A percentile compares a stretch with the other conserved stretches of the same genome.
phyloP scores from a whole-genome alignment of 2,113 vertebrate genomes.

The Stercorarius parasiticus region DNA sequence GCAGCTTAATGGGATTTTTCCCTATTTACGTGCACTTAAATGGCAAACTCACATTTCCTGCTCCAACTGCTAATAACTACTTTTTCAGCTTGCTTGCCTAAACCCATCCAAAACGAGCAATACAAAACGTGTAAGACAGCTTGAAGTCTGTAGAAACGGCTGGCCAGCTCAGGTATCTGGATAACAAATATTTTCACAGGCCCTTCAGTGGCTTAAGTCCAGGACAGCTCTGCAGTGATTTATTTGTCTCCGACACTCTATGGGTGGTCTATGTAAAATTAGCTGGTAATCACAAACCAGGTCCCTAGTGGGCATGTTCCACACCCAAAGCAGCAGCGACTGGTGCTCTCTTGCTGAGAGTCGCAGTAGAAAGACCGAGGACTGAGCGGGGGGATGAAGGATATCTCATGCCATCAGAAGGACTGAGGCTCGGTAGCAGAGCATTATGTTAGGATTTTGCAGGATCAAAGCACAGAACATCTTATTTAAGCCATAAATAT shows the following conservation, averaged over 20 bases:
- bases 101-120: background rate
- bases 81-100: background rate
- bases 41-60: background rate
- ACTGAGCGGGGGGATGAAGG: background rate
- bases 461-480: background rate
- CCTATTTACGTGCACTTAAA: background rate
- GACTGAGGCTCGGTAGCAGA: background rate
- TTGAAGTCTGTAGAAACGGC: background rate
- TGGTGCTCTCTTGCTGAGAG: background rate
- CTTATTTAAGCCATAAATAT: background rate
- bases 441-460: background rate
- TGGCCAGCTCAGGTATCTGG: slow-evolving; percentile 10
- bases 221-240: slow-evolving; percentile 11
- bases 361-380: background rate
- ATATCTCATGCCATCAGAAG: background rate
- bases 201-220: slow-evolving; percentile 12
- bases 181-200: slow-evolving; percentile 40
- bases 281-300: slow-evolving; percentile 11
- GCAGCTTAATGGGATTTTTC: background rate
- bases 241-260: slow-evolving; percentile 25
- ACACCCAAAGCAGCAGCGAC: background rate
- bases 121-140: background rate
- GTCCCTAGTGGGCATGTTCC: background rate
- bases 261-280: slow-evolving; percentile 15
- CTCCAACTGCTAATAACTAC: background rate